phyloP scores from a whole-genome alignment of 2,888 invertebrate genomes.

The Drosophila algonquin region DNA sequence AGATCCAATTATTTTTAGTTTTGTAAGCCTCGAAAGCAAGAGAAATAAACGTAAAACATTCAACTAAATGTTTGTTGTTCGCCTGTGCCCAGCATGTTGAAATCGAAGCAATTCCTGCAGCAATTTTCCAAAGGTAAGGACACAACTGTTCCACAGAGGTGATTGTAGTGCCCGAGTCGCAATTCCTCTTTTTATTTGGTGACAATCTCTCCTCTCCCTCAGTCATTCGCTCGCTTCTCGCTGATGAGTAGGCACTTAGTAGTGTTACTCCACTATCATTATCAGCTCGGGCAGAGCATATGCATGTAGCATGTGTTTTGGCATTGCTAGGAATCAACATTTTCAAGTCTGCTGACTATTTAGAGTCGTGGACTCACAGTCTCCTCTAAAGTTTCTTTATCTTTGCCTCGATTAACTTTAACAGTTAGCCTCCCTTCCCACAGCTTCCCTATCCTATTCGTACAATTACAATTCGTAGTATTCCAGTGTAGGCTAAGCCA shows the following conservation, averaged over 20 bases:
- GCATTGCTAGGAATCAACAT: slow-evolving; percentile 33
- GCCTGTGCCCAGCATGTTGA: slow-evolving; percentile 67
- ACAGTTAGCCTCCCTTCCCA: background rate
- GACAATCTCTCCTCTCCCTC: background rate
- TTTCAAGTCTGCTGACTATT: background rate
- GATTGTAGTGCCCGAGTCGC: slow-evolving; percentile 19
- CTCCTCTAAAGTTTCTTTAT: too few species aligned
- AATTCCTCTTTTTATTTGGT: slow-evolving; percentile 9
- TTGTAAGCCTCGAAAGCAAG: slow-evolving; percentile 23
- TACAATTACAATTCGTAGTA: too few species aligned
- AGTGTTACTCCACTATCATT: slow-evolving; percentile 8
- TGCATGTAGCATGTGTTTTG: background rate
- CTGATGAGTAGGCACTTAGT: background rate
- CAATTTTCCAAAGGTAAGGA: slow-evolving; percentile 74
- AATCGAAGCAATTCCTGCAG: slow-evolving; percentile 72
- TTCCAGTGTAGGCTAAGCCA: background rate
- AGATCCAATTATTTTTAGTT: slow-evolving; percentile 12
- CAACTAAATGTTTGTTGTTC: slow-evolving; percentile 46
- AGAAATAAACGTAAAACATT: slow-evolving; percentile 20
- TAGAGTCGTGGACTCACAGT: background rate
- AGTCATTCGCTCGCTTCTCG: background rate
- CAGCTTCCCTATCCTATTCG: too few species aligned
- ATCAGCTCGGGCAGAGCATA: slow-evolving; percentile 14
- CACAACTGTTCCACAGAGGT: background rate
- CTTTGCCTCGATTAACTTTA: too few species aligned